A percentile compares a stretch with the other conserved stretches of the same genome.
Evolutionary conservation across 2,888 invertebrate species (phyloP).

Genomic region (Megastigmus dorsalis): DNA sequence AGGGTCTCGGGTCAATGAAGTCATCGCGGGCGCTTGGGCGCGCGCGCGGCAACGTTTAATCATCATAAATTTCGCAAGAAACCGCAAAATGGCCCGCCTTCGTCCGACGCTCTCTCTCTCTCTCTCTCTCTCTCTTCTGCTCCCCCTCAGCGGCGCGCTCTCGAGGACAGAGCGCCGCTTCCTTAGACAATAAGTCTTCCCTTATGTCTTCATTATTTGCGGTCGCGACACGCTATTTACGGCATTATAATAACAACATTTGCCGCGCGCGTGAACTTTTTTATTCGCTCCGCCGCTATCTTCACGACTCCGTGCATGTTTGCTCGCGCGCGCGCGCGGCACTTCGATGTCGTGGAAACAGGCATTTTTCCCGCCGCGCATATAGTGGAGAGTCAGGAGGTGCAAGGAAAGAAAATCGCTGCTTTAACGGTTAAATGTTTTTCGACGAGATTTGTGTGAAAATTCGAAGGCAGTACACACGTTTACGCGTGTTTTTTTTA

Average conservation of each 20-base stretch:
- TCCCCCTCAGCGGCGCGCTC: background rate
- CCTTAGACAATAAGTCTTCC: constrained; percentile 52
- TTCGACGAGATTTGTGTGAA: constrained; percentile 28
- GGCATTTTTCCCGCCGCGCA: background rate
- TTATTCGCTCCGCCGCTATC: too few species aligned
- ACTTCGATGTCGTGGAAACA: background rate
- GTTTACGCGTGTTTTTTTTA: too few species aligned
- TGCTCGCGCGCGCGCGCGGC: background rate
- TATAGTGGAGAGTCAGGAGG: background rate
- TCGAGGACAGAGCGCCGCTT: background rate
- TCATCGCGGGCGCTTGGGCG: constrained; percentile 63
- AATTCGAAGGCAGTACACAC: constrained; percentile 15
- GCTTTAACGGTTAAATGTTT: constrained; percentile 11
- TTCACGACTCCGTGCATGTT: too few species aligned
- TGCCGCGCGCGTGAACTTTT: too few species aligned
- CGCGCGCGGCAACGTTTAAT: constrained; percentile 68
- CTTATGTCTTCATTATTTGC: constrained; percentile 55
- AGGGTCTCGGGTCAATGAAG: constrained; percentile 65
- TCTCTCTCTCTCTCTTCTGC: background rate
- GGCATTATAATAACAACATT: constrained; percentile 46
- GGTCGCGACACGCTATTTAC: constrained; percentile 46
- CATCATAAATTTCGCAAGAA: constrained; percentile 73
- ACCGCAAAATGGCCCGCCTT: constrained; percentile 66
- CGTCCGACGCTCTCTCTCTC: background rate
- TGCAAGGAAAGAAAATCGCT: too few species aligned